Evolutionary conservation across 1,140 invertebrate genomes (phyloP).

Genomic region (Euglossa dilemma): DNA sequence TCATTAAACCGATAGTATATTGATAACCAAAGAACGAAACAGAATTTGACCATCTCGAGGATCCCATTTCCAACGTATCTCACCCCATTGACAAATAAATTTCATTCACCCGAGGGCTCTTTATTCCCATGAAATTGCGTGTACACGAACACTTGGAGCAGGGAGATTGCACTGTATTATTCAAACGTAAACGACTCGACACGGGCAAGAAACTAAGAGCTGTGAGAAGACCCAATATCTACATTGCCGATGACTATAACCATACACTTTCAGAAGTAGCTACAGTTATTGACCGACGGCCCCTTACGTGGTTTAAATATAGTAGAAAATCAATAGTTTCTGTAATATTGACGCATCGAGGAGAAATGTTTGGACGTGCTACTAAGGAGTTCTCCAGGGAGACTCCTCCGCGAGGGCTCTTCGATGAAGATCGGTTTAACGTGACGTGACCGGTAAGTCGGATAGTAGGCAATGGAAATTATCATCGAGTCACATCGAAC

Average conservation of each 20-base stretch:
- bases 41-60: background rate
- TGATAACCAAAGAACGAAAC: background rate
- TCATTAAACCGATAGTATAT: background rate
- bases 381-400: slow-evolving; percentile 3
- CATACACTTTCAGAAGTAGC: slow-evolving; percentile 5
- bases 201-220: background rate
- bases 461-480: background rate
- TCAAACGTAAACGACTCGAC: background rate
- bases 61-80: background rate
- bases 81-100: background rate
- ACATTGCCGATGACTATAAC: slow-evolving; percentile 8
- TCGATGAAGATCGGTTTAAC: background rate
- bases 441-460: background rate
- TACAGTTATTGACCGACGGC: slow-evolving; percentile 53
- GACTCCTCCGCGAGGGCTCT: background rate
- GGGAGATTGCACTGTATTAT: slow-evolving; percentile 3
- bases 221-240: slow-evolving; percentile 6
- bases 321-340: slow-evolving; percentile 59
- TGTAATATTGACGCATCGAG: slow-evolving; percentile 52
- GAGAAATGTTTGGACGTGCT: slow-evolving; percentile 17
- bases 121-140: background rate
- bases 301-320: slow-evolving; percentile 57
- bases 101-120: background rate
- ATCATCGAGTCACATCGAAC: background rate
- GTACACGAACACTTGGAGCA: background rate